phyloP scores from a whole-genome alignment of 2,888 invertebrate species.

The Merodon equestris region DNA sequence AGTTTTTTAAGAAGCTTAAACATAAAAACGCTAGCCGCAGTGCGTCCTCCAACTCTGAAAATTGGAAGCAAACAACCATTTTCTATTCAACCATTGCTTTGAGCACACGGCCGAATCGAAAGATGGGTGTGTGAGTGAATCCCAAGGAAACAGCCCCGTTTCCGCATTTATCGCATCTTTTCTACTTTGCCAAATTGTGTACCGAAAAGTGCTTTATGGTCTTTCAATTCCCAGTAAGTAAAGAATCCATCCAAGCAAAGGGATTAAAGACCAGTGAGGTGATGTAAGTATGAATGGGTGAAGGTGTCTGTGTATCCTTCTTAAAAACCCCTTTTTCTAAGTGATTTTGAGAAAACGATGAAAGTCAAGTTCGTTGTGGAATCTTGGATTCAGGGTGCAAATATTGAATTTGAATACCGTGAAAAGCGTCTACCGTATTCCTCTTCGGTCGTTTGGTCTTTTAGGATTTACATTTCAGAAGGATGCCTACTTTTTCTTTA shows the following conservation, averaged over 20 bases:
- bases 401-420: slow-evolving; percentile 52
- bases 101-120: not conserved
- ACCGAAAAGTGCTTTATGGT: slow-evolving; percentile 46
- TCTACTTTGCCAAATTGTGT: slow-evolving; percentile 43
- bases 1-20: slow-evolving; percentile 32
- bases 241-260: slow-evolving; percentile 17
- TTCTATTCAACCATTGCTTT: not conserved
- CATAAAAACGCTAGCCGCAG: slow-evolving; percentile 11
- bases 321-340: no score
- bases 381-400: slow-evolving; percentile 31
- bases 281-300: not conserved
- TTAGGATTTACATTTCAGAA: no score
- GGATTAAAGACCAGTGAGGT: not conserved
- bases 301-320: not conserved
- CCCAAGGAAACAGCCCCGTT: not conserved
- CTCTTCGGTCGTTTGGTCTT: no score
- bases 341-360: not conserved
- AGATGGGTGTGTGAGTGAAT: not conserved
- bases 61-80: no score
- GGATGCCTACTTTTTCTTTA: no score
- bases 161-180: slow-evolving; percentile 23
- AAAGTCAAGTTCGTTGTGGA: slow-evolving; percentile 5
- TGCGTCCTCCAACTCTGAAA: not conserved
- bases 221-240: slow-evolving; percentile 25
- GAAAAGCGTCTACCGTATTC: no score